Conservation (phyloP, 2,888 invertebrate species). For the Erebia epiphron region DNA sequence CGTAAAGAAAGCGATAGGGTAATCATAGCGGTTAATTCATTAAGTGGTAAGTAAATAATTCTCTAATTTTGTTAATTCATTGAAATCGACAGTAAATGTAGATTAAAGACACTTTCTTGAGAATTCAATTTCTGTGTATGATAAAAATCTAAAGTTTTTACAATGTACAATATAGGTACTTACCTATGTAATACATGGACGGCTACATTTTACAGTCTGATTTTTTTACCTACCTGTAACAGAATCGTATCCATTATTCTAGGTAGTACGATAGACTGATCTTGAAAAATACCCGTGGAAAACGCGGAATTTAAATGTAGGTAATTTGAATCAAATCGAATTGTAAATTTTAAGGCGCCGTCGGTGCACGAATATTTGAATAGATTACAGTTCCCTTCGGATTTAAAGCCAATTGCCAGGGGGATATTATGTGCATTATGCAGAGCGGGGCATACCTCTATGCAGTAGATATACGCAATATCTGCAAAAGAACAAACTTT, state of each 20-base stretch:
- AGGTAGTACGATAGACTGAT: not conserved
- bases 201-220: too few species aligned
- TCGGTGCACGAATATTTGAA: constrained; percentile 31
- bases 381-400: constrained; percentile 17
- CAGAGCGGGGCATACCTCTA: constrained; percentile 6
- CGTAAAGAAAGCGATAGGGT: too few species aligned
- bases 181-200: too few species aligned
- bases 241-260: not conserved
- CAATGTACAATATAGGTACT: too few species aligned
- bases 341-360: constrained; percentile 33
- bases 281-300: not conserved
- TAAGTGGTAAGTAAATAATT: too few species aligned
- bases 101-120: too few species aligned
- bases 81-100: too few species aligned
- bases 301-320: constrained; percentile 1
- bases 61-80: too few species aligned
- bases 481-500: constrained; percentile 29
- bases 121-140: too few species aligned
- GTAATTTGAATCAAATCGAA: constrained; percentile 16
- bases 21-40: too few species aligned
- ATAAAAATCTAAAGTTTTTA: too few species aligned
- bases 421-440: constrained; percentile 36
- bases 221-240: not conserved
- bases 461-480: constrained; percentile 17
- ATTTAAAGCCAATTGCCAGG: constrained; percentile 25